Evolutionary conservation across 1,140 invertebrate genomes (phyloP), one percentile per base, ranked within the genome.

Genomic region (Elysia chlorotica): DNA sequence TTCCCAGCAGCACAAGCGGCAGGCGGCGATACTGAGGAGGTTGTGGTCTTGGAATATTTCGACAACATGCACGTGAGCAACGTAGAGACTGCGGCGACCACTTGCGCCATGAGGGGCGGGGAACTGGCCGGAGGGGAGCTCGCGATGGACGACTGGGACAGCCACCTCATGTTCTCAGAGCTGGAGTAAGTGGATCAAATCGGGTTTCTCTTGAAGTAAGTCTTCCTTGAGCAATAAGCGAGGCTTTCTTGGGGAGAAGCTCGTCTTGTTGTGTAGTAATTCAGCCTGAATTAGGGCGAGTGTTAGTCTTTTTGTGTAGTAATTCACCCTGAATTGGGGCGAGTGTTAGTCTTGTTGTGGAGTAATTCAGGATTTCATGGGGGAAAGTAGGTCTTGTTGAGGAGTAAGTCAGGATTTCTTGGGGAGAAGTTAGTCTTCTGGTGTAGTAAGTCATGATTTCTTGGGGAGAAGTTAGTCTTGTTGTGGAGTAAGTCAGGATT

Each of bases 101-200:
- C 56, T 6, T 59, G 56, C 25, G 10, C 10, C 10, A 6, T 59
- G 10, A 59, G 56, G 28, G 56, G 56, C 56, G 56, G 56, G 10
- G 10, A 59, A 6, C 28, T 59, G 56, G 56, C 56, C 10, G 28
- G 28, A 28, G n/a, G 41, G 10, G 56, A 48, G 10, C 41, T 30
- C 6, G 10, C 28, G 6, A 10, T 59, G 56, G 56, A 59, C 25
- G 56, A 59, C 56, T 59, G 56, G 56, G 56, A 59, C 56, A 59
- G 28, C 28, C 19, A 10, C 6, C 28, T 59, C 14, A 25, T 59
- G 10, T 17, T 25, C 25, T 10, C 10, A 10, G 28, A 59, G 6
- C 25, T 59, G 28, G 25, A 59, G 56, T 59, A 59, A 59, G 56
- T n/a, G n/a, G n/a, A n/a, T n/a, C n/a, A n/a, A n/a, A n/a, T n/a